Evolutionary conservation across 2,797 vertebrate genomes (phyloP), one percentile per base, ranked within the genome.

Genomic region (Accipiter badius): DNA sequence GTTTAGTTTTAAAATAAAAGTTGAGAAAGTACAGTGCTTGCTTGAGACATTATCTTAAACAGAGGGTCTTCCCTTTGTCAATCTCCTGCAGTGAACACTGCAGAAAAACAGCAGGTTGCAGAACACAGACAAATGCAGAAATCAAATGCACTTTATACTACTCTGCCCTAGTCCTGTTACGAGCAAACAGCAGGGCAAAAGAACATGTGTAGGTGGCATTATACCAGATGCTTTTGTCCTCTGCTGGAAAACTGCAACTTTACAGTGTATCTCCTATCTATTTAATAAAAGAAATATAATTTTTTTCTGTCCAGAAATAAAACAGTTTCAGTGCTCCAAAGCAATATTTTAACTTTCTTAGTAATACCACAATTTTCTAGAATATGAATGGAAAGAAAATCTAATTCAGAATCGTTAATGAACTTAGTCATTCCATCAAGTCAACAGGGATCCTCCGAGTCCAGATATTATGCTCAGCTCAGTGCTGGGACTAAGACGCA

Each of bases 51-150:
- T 62, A 62, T 49, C 37, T 94, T 82, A 87, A 97, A 82, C 3
- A 16, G 5, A 76, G n/a, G 11, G 15, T 91, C 79, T 95, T 91
- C 4, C 1, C 16, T 86, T 76, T 89, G 82, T 66, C 74, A 58
- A 13, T 50, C 59, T 97, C 54, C 84, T 87, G 49, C 76, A 74
- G 73, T 35, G 69, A 95, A 77, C 17, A 29, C 49, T 63, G 44
- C 55, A 93, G 86, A 92, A 95, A n/a, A 91, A 62, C 61, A 93
- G 90, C 54, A 57, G 35, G 70, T 66, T 89, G 50, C 28, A 55
- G 78, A 95, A 72, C 31, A 70, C 76, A 92, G 82, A 80, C 65
- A 94, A 92, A 96, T 84, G 69, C 63, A 92, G 71, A 79, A 91
- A 91, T 74, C 47, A 93, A 92, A 80, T 67, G 47, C 62, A 84